Evolutionary conservation across 2,113 vertebrate species (phyloP).

Genomic region (Zootoca vivipara): DNA sequence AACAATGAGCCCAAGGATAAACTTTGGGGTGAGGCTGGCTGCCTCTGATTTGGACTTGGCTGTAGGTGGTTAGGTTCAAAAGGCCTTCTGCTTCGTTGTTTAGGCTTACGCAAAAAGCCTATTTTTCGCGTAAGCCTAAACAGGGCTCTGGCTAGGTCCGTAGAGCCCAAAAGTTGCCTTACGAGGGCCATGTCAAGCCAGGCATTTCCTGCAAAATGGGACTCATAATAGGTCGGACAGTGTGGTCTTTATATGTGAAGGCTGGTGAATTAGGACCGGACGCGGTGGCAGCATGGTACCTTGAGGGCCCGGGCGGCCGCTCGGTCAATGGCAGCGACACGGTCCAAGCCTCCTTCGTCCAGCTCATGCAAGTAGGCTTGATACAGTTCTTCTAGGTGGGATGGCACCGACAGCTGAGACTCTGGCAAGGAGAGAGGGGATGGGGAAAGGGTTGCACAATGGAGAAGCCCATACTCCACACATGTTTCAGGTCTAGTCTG

Average conservation of each 20-base stretch:
- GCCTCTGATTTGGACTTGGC: not conserved
- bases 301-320: constrained; percentile 80
- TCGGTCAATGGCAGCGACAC: constrained; percentile 79
- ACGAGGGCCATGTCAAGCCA: not conserved
- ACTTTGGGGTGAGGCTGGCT: not conserved
- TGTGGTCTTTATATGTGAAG: not conserved
- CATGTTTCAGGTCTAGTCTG: not conserved
- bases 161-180: not conserved
- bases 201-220: not conserved
- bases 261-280: not conserved
- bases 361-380: constrained; percentile 82
- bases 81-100: not conserved
- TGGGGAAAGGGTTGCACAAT: not conserved
- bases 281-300: constrained; percentile 52
- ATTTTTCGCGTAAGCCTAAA: too few relatives aligned
- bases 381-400: constrained; percentile 85
- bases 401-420: constrained; percentile 82
- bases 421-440: constrained; percentile 68
- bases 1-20: not conserved
- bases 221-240: not conserved
- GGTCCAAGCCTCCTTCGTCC: constrained; percentile 81
- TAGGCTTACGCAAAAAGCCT: not conserved
- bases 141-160: not conserved
- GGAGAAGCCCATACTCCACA: not conserved
- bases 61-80: not conserved